Evolutionary conservation across 2,797 vertebrate species (phyloP).

Genomic region (Myripristis murdjan): DNA sequence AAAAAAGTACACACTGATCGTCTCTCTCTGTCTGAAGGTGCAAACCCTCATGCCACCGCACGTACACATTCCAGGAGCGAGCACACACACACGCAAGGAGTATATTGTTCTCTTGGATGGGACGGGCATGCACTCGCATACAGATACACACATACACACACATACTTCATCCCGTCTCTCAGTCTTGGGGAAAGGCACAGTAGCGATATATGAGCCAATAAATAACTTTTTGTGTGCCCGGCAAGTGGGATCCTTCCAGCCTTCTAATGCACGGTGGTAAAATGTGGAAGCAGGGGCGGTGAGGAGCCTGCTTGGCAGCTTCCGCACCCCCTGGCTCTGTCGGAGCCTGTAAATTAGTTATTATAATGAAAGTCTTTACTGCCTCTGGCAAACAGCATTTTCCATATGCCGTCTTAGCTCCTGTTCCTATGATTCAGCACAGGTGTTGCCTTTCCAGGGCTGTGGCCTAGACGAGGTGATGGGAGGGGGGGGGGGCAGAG

Average conservation of each 20-base stretch:
- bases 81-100: background rate
- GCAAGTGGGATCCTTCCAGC: slow-evolving; percentile 64
- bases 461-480: slow-evolving; percentile 25
- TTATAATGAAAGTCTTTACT: slow-evolving; percentile 80
- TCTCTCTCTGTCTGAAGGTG: slow-evolving; percentile 11
- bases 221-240: slow-evolving; percentile 73
- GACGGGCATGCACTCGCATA: background rate
- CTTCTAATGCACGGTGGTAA: slow-evolving; percentile 65
- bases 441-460: slow-evolving; percentile 29
- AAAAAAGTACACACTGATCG: slow-evolving; percentile 7
- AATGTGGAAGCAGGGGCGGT: slow-evolving; percentile 49
- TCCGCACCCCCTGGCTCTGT: slow-evolving; percentile 65
- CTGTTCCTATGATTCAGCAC: slow-evolving; percentile 57
- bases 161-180: slow-evolving; percentile 34
- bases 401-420: slow-evolving; percentile 64
- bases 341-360: slow-evolving; percentile 77
- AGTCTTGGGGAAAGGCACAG: slow-evolving; percentile 61
- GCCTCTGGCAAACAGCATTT: slow-evolving; percentile 71
- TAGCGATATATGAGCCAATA: slow-evolving; percentile 70
- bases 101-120: slow-evolving; percentile 11
- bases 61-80: background rate
- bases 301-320: slow-evolving; percentile 71
- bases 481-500: background rate
- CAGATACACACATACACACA: slow-evolving; percentile 24
- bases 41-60: background rate